Evolutionary conservation across 2,797 vertebrate species (phyloP), one percentile per base, ranked within the genome.

Genomic region (Smutsia temminckii): DNA sequence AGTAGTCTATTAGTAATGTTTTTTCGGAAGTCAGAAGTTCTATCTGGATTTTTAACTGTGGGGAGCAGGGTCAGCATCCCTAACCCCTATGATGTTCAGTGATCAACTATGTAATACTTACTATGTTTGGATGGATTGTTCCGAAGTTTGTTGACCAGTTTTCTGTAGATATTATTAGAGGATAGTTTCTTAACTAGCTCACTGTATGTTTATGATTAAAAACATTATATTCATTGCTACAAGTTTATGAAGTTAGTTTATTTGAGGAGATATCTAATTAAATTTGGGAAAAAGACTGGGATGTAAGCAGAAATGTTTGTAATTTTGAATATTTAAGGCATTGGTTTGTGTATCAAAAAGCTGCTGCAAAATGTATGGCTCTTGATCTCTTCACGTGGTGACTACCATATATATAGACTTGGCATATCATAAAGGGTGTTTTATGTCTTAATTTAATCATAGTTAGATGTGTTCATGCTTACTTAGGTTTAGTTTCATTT

Each of bases 121-220:
- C 71, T 34, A 13, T 46, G 42, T 63, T 85, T 66, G 93, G 20
- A 86, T 68, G 17, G 42, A 27, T 81, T 83, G 40, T 61, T 86
- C 16, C 51, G 66, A 66, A 79, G 68, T 93, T 85, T 95, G 78
- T 93, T 93, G 69, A 81, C 57, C 40, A 77, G 5, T 80, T 96
- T 95, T 74, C 13, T 18, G 25, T 64, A 78, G 51, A 90, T 83
- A 81, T 51, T 77, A 14, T n/a, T 86, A 74, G 83, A 72, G 27
- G 23, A 53, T 79, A 51, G 53, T 89, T 55, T 95, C 21, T 85
- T 94, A 49, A 16, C 9, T 46, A 51, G 64, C 32, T 29, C 53
- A 55, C 1, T 59, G 6, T 79, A 51, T 85, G 23, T 61, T 85
- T 89, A 46, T 85, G 83, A 63, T 86, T 57, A 34, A 61, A 92